phyloP scores from a whole-genome alignment of 2,797 vertebrate genomes.

The Manis javanica region DNA sequence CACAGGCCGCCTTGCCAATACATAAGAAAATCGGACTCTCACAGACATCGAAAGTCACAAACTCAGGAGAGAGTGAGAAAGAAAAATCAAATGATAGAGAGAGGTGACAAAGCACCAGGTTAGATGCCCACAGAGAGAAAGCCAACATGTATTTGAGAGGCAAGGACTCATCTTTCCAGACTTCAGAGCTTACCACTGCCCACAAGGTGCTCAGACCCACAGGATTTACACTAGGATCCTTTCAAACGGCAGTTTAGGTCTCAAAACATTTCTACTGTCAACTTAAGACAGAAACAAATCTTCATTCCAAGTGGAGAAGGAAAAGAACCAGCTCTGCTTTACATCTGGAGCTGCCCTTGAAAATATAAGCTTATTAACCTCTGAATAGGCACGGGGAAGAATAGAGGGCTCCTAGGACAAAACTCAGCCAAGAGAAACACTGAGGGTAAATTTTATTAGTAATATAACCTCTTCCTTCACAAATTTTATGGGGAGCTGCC shows the following conservation, averaged over 20 bases:
- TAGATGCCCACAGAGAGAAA: neutral
- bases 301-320: neutral
- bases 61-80: neutral
- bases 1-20: neutral
- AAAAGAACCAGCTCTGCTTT: slow-evolving; percentile 27
- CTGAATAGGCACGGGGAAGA: neutral
- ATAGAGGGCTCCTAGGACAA: slow-evolving; percentile 41
- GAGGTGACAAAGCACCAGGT: neutral
- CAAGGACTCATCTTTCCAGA: neutral
- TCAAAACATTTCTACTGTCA: slow-evolving; percentile 52
- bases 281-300: slow-evolving; percentile 59
- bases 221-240: neutral
- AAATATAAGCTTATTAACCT: slow-evolving; percentile 68
- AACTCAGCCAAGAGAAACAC: slow-evolving; percentile 25
- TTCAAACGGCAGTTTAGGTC: neutral
- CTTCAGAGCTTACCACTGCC: neutral
- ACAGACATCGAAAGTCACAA: neutral
- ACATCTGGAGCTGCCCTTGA: slow-evolving; percentile 44
- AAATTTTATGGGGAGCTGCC: slow-evolving; percentile 66
- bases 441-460: slow-evolving; percentile 49
- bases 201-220: neutral
- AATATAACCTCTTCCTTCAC: slow-evolving; percentile 55
- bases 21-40: neutral
- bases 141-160: neutral
- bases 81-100: neutral